Conservation (phyloP, 2,113 vertebrate genomes). For the Vombatus ursinus region DNA sequence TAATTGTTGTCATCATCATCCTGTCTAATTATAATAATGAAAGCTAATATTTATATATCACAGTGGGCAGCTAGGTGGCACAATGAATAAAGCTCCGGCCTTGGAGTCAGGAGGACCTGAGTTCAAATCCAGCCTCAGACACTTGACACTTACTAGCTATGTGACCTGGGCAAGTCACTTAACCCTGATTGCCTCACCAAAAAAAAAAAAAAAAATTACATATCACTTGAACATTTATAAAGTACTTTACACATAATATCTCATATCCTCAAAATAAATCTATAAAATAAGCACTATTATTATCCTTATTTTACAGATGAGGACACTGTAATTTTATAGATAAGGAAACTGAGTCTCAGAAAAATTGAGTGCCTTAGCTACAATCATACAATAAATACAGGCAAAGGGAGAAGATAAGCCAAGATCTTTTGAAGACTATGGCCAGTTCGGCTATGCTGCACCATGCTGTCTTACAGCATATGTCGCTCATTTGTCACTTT, state of each 20-base stretch:
- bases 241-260: neutral
- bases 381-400: neutral
- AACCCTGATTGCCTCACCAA: too few species aligned
- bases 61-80: too few species aligned
- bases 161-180: too few species aligned
- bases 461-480: neutral
- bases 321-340: neutral
- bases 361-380: neutral
- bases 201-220: neutral
- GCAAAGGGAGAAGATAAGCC: neutral
- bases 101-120: too few species aligned
- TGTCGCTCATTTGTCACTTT: neutral
- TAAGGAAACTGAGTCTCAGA: neutral
- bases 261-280: neutral
- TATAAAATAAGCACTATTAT: neutral
- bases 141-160: too few species aligned
- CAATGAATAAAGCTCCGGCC: too few species aligned
- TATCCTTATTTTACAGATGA: neutral
- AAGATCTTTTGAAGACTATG: neutral
- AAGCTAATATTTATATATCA: neutral
- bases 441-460: neutral
- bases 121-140: too few species aligned
- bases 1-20: neutral
- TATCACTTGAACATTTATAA: neutral
- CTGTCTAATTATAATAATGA: neutral